Conservation (phyloP, 2,113 vertebrate species). For the Lontra canadensis region DNA sequence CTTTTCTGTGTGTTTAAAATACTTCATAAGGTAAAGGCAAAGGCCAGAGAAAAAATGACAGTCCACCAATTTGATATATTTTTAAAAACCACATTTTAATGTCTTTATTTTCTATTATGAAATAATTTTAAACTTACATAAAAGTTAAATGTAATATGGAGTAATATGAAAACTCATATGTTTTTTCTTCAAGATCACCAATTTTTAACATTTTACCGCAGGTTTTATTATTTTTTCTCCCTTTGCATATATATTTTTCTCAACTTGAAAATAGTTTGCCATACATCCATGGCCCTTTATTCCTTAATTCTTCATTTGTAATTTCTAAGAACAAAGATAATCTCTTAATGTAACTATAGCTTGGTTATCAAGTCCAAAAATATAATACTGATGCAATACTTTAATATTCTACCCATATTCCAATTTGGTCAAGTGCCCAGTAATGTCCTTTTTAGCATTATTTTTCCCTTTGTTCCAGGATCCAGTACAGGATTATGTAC, state of each 20-base stretch:
- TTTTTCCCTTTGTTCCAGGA: not conserved
- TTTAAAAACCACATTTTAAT: not conserved
- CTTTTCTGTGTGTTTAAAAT: constrained; percentile 3
- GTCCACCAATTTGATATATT: not conserved
- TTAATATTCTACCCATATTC: not conserved
- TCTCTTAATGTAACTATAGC: not conserved
- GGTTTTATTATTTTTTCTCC: not conserved
- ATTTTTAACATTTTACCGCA: not conserved
- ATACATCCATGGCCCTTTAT: not conserved
- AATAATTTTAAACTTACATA: constrained; percentile 8
- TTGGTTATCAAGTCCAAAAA: constrained; percentile 12
- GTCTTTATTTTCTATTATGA: not conserved
- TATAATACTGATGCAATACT: not conserved
- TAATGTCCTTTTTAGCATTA: not conserved
- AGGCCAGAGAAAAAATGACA: not conserved
- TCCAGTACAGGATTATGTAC: not conserved
- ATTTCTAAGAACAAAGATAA: not conserved
- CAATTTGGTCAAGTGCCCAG: not conserved
- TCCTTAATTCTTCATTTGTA: not conserved
- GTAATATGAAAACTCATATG: not conserved
- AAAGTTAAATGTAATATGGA: not conserved
- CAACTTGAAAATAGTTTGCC: not conserved
- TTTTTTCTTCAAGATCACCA: not conserved
- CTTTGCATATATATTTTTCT: not conserved
- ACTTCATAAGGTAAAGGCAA: not conserved